A percentile compares a stretch with the other conserved stretches of the same genome.
Evolutionary conservation across 2,888 invertebrate genomes (phyloP).

Genomic region (Drosophila multiciliata): DNA sequence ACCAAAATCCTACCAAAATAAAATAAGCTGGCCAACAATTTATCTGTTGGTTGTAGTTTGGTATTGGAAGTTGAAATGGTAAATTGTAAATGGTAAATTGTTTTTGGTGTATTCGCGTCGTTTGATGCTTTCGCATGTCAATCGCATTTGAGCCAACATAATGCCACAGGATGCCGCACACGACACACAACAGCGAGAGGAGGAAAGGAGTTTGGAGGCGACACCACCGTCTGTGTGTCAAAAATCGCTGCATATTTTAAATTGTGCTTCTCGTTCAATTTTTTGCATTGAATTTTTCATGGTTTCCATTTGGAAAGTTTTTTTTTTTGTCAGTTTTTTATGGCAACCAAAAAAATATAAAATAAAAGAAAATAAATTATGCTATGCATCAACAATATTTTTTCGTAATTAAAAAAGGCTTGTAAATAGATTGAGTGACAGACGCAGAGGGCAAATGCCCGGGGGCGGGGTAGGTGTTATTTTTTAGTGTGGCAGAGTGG

Average conservation of each 20-base stretch:
- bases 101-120: conserved; percentile 21
- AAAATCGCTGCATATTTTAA: conserved; percentile 74
- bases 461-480: background rate
- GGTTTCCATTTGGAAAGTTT: background rate
- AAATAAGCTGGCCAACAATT: conserved; percentile 12
- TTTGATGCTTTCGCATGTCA: conserved; percentile 57
- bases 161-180: conserved; percentile 53
- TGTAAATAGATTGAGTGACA: conserved; percentile 54
- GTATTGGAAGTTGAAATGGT: background rate
- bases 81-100: conserved; percentile 4
- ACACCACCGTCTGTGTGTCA: conserved; percentile 39
- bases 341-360: conserved; percentile 13
- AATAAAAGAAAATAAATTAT: conserved; percentile 6
- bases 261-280: background rate
- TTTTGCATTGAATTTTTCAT: conserved; percentile 59
- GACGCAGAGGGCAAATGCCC: background rate
- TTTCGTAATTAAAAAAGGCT: conserved; percentile 57
- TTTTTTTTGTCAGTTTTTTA: conserved; percentile 5
- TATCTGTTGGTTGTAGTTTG: conserved; percentile 22
- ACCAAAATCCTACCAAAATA: background rate
- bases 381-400: conserved; percentile 31
- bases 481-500: rapidly evolving
- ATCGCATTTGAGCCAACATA: conserved; percentile 70
- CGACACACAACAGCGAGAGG: background rate
- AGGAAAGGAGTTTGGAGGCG: background rate